Conservation (phyloP, 1,140 invertebrate genomes). For the Caenorhabditis remanei region DNA sequence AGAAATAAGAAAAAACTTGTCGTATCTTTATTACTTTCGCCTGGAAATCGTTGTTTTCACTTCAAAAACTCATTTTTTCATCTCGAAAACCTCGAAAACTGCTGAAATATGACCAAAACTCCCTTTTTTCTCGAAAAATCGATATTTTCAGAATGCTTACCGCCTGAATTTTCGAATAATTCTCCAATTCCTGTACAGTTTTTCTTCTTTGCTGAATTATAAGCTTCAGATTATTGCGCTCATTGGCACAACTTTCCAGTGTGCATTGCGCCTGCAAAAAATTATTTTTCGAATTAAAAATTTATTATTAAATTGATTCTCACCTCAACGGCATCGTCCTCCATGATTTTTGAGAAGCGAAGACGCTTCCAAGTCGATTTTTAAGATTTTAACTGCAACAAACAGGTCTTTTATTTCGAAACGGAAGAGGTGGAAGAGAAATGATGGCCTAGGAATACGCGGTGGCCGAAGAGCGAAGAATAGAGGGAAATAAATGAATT, state of each 20-base stretch:
- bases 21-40: no score
- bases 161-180: slow-evolving; percentile 23
- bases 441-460: background rate
- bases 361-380: no score
- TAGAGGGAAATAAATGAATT: background rate
- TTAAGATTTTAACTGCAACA: no score
- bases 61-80: no score
- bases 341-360: background rate
- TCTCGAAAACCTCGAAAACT: no score
- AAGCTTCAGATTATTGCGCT: background rate
- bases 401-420: no score
- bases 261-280: background rate
- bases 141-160: background rate
- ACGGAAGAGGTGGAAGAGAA: background rate
- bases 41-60: no score
- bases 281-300: background rate
- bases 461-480: background rate
- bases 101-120: no score
- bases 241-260: background rate
- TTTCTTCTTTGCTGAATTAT: background rate
- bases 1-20: no score
- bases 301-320: background rate
- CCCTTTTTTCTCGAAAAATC: background rate
- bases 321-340: background rate
- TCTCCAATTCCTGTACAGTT: background rate